Evolutionary conservation across 2,113 vertebrate species (phyloP).

Genomic region (Haemorhous mexicanus): DNA sequence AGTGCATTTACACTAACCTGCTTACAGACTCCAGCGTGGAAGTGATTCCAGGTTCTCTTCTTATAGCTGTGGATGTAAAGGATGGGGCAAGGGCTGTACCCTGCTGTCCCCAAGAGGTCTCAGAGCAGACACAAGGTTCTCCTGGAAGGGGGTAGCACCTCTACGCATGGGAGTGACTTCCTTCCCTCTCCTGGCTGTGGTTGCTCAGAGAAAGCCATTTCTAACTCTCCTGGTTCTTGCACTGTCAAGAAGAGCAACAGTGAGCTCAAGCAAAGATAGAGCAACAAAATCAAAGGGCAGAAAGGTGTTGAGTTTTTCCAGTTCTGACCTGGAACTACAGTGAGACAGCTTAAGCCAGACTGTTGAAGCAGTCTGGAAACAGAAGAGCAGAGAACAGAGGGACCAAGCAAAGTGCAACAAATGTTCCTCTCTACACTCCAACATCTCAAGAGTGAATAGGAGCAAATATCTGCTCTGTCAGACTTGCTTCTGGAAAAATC

Average conservation of each 20-base stretch:
- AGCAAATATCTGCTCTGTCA: not conserved
- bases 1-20: not conserved
- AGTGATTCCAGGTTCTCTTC: not conserved
- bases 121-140: not conserved
- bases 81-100: not conserved
- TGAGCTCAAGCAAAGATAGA: not conserved
- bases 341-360: not conserved
- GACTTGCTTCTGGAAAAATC: not conserved
- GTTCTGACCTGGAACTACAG: not conserved
- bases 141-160: not conserved
- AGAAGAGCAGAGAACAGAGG: not conserved
- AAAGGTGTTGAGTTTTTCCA: not conserved
- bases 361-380: not conserved
- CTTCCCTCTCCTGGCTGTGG: not conserved
- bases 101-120: not conserved
- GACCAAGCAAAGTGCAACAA: not conserved
- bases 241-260: not conserved
- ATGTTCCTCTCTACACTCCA: not conserved
- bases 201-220: not conserved
- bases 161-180: not conserved
- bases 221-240: not conserved
- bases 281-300: not conserved
- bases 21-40: not conserved
- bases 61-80: not conserved
- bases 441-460: not conserved